Conservation (phyloP, 2,888 invertebrate species). For the Catocala sponsa region DNA sequence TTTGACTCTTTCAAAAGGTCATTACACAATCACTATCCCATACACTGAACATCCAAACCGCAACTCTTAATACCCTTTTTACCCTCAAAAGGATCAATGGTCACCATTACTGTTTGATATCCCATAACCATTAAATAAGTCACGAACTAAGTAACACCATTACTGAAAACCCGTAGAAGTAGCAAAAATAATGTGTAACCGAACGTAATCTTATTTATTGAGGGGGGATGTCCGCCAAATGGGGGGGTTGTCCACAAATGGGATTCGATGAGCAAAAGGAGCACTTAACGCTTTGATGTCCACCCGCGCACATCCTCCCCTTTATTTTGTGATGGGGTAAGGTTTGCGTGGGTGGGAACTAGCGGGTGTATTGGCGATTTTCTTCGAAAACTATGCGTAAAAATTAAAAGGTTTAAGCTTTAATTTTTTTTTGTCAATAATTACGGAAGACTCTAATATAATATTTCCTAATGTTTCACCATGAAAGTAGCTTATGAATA, state of each 20-base stretch:
- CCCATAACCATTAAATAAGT: slow-evolving; percentile 52
- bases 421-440: no score
- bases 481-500: no score
- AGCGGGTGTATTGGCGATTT: slow-evolving; percentile 12
- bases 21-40: no score
- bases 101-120: slow-evolving; percentile 37
- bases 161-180: slow-evolving; percentile 62
- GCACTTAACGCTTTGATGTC: slow-evolving; percentile 88
- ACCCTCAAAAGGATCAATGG: slow-evolving; percentile 22
- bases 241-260: slow-evolving; percentile 61
- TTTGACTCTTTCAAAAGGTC: no score
- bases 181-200: slow-evolving; percentile 61
- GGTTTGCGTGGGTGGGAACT: slow-evolving; percentile 20
- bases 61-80: neutral
- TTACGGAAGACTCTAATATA: no score
- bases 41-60: neutral
- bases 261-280: slow-evolving; percentile 78
- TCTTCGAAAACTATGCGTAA: neutral
- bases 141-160: slow-evolving; percentile 49
- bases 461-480: no score
- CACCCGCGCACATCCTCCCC: slow-evolving; percentile 73
- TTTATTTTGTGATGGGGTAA: slow-evolving; percentile 56
- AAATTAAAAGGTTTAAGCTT: no score
- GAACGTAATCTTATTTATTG: slow-evolving; percentile 86
- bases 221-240: slow-evolving; percentile 71